Evolutionary conservation across 2,113 vertebrate genomes (phyloP).

Genomic region (Hymenochirus boettgeri): DNA sequence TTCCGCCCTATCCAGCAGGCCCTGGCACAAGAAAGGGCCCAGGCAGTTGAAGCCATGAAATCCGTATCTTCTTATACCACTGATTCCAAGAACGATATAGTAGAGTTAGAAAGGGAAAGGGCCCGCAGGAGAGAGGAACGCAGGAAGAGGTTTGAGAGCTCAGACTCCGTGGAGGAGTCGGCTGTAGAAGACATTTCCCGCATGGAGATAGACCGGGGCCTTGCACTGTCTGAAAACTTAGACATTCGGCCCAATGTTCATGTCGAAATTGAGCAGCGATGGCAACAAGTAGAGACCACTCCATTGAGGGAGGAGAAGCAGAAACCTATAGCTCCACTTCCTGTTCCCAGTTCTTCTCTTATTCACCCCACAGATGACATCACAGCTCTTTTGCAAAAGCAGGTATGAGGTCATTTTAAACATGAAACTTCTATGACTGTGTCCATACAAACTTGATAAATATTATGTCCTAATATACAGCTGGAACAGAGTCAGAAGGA

Average conservation of each 20-base stretch:
- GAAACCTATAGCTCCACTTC: constrained; percentile 77
- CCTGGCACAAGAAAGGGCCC: constrained; percentile 63
- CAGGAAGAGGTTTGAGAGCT: constrained; percentile 67
- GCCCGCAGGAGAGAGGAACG: constrained; percentile 66
- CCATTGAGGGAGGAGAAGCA: constrained; percentile 91
- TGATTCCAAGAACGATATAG: constrained; percentile 26
- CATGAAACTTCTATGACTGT: background rate
- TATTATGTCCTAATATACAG: constrained; percentile 52
- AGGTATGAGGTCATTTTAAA: constrained; percentile 62
- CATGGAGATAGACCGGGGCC: constrained; percentile 82
- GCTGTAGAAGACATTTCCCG: constrained; percentile 56
- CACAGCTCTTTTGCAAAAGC: constrained; percentile 80
- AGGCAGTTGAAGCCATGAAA: constrained; percentile 53
- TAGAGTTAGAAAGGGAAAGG: constrained; percentile 67
- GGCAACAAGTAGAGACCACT: constrained; percentile 95
- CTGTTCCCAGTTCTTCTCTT: constrained; percentile 52
- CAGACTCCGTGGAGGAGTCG: constrained; percentile 52
- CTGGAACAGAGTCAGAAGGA: constrained; percentile 91
- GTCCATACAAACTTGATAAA: constrained; percentile 7
- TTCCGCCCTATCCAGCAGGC: constrained; percentile 80
- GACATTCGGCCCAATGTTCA: constrained; percentile 67
- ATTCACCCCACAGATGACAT: constrained; percentile 71
- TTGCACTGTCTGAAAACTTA: constrained; percentile 25
- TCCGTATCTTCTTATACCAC: constrained; percentile 51
- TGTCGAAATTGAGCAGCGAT: constrained; percentile 90